A percentile compares a stretch with the other conserved stretches of the same genome.
Conservation (phyloP, 2,888 invertebrate genomes). For the Syrista parreyssii region DNA sequence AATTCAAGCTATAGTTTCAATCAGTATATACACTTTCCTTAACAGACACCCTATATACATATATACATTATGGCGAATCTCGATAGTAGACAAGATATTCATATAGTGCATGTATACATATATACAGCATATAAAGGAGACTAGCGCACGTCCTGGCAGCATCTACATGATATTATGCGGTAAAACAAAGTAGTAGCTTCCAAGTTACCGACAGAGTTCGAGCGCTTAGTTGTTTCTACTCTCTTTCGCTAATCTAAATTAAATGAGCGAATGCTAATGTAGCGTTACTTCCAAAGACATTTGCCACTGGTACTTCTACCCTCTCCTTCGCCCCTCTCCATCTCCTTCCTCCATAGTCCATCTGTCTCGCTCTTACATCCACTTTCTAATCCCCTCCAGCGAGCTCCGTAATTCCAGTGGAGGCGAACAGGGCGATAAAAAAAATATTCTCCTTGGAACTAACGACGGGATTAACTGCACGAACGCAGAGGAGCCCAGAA, state of each 20-base stretch:
- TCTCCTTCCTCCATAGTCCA: not conserved
- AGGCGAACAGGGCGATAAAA: not conserved
- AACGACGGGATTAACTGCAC: not conserved
- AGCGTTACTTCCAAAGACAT: constrained; percentile 47
- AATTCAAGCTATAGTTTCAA: not conserved
- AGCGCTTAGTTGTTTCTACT: constrained; percentile 16
- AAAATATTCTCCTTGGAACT: not conserved
- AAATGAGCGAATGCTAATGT: constrained; percentile 54
- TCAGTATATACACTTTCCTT: not conserved
- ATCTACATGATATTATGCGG: constrained; percentile 52
- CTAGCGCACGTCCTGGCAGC: constrained; percentile 1
- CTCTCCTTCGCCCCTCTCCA: not conserved
- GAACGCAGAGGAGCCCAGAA: not conserved
- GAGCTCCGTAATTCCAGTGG: not conserved
- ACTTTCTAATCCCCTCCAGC: not conserved
- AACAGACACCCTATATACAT: not conserved
- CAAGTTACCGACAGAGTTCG: constrained; percentile 17
- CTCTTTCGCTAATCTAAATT: constrained; percentile 48
- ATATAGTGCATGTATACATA: not conserved
- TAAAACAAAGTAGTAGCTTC: constrained; percentile 37
- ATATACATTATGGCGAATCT: not conserved
- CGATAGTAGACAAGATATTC: not conserved
- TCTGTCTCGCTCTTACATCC: not conserved
- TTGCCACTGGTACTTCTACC: not conserved
- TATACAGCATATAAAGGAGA: not conserved